Conservation (phyloP, 2,113 vertebrate species). For the Macaca mulatta region DNA sequence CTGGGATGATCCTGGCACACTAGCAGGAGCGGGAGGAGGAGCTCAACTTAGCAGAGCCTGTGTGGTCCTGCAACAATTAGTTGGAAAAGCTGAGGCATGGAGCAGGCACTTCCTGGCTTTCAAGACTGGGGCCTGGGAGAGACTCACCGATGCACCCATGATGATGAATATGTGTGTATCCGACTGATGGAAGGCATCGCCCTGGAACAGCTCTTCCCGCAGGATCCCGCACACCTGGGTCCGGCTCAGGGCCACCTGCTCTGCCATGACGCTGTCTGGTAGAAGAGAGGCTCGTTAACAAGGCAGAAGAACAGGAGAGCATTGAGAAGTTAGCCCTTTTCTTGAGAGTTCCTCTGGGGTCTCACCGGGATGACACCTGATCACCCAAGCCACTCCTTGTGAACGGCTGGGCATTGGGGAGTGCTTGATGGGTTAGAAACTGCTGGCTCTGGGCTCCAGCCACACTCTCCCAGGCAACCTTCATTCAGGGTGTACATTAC, state of each 20-base stretch:
- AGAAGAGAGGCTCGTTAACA: conserved; percentile 49
- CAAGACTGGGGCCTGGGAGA: background rate
- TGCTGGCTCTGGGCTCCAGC: background rate
- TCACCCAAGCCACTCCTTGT: background rate
- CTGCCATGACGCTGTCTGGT: conserved; percentile 70
- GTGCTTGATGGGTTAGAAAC: background rate
- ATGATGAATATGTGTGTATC: conserved; percentile 93
- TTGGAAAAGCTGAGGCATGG: background rate
- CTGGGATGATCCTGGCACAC: background rate
- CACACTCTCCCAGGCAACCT: background rate
- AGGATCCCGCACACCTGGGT: conserved; percentile 93
- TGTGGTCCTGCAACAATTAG: background rate
- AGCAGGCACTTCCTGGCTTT: background rate
- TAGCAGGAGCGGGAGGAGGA: background rate
- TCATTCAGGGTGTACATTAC: background rate
- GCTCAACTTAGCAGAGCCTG: background rate
- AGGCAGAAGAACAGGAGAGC: background rate
- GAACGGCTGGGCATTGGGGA: background rate
- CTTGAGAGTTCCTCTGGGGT: background rate
- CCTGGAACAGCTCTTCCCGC: conserved; percentile 90
- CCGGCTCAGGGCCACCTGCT: conserved; percentile 83
- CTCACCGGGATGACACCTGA: background rate
- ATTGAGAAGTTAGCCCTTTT: background rate
- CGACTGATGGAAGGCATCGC: conserved; percentile 87
- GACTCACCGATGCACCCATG: conserved; percentile 94